Percentiles rank a stretch among this genome's conserved stretches.
Conservation (phyloP, 2,113 vertebrate species). For the Xiphorhynchus elegans region DNA sequence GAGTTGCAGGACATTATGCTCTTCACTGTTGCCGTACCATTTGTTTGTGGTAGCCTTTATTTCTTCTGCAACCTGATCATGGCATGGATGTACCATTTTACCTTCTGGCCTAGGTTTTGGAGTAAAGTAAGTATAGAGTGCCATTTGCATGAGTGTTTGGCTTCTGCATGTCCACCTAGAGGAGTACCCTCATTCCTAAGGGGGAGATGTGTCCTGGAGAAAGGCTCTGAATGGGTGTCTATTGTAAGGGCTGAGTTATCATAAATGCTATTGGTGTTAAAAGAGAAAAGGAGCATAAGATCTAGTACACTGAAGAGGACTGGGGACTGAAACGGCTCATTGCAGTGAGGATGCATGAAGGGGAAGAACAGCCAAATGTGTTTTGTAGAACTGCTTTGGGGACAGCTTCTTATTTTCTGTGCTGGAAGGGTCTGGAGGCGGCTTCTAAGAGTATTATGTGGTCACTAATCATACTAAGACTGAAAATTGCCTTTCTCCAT, state of each 20-base stretch:
- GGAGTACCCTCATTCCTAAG: not conserved
- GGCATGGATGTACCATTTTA: not conserved
- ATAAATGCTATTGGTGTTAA: not conserved
- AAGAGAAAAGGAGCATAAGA: not conserved
- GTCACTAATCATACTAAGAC: not conserved
- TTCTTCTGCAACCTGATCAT: not conserved
- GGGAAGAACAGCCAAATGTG: not conserved
- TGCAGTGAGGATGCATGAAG: not conserved
- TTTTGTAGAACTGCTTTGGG: not conserved
- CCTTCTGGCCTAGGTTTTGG: not conserved
- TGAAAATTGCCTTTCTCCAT: not conserved
- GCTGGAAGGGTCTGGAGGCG: not conserved
- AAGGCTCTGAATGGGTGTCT: not conserved
- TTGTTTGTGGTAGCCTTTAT: not conserved
- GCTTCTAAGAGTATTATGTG: not conserved
- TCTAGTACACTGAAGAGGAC: not conserved
- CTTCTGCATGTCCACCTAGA: not conserved
- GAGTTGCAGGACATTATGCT: not conserved
- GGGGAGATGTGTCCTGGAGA: not conserved
- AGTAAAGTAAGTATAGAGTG: not conserved
- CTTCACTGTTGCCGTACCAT: rapidly evolving
- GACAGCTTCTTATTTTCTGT: not conserved
- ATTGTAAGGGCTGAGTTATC: not conserved
- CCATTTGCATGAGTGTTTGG: not conserved
- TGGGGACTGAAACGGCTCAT: not conserved